Percentiles rank a stretch among this genome's conserved stretches.
phyloP scores from a whole-genome alignment of 2,888 invertebrate genomes.

The Bombyx huttoni region DNA sequence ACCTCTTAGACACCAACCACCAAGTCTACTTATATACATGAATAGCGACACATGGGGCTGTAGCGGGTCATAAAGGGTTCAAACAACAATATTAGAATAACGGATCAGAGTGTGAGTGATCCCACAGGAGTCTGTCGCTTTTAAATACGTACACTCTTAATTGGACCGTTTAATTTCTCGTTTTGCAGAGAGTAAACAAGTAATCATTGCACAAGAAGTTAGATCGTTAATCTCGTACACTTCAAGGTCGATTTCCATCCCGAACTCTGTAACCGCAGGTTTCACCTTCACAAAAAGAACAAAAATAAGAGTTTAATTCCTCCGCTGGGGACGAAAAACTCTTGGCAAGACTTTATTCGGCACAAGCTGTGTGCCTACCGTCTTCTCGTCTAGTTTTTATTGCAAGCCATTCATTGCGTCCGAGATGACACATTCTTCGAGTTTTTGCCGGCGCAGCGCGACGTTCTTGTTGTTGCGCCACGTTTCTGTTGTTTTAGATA shows the following conservation, averaged over 20 bases:
- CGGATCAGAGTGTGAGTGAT: no score
- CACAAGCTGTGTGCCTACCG: constrained; percentile 10
- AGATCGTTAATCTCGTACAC: constrained; percentile 19
- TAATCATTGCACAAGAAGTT: constrained; percentile 17
- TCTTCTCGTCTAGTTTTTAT: constrained; percentile 11
- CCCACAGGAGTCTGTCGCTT: no score
- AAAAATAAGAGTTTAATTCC: neutral
- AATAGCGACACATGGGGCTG: no score
- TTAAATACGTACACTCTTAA: no score
- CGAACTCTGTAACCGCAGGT: constrained; percentile 19
- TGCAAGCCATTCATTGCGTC: constrained; percentile 5
- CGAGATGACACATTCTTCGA: constrained; percentile 5
- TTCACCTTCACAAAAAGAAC: constrained; percentile 25
- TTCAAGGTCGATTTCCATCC: constrained; percentile 32
- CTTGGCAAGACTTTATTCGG: constrained; percentile 12
- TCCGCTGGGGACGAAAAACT: neutral
- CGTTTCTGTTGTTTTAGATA: neutral
- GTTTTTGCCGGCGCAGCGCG: constrained; percentile 6
- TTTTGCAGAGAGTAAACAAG: constrained; percentile 6
- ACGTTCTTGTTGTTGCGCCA: neutral
- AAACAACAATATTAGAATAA: no score
- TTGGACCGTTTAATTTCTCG: neutral
- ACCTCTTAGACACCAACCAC: no score
- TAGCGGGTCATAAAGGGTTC: no score
- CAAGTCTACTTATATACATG: no score